Base-by-base conservation (phyloP, 2,888 invertebrate genomes). In the Helleia helle region DNA sequence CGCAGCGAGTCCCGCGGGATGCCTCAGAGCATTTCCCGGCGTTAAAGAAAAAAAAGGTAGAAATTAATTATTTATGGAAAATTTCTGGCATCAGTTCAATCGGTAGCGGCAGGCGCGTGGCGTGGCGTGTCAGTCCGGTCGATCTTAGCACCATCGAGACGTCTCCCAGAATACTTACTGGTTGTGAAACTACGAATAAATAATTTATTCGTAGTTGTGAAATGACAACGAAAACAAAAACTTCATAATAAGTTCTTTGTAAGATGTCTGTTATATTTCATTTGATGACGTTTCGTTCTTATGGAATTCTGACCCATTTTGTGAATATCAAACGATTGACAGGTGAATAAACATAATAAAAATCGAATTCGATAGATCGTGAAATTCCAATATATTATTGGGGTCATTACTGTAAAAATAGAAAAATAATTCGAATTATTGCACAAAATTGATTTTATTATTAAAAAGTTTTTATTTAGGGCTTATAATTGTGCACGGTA, bases 51-150 rank as follows among this genome's bases (percentile, higher is more conserved):
- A n/a, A n/a, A n/a, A n/a, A n/a, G n/a, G n/a, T n/a, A n/a, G n/a
- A n/a, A n/a, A n/a, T n/a, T n/a, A 7, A 17, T 34, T 22, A 34
- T 34, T 34, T 34, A 34, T 34, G 22, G 22, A 18, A 22, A 6
- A 5, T 22, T 22, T 22, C 22, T 22, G 22, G 22, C 22, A 22
- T 22, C 4, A 22, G 22, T 22, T 22, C 34, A 18, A 17, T 4
- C 18, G 34, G 34, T 18, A 18, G 1, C 4, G 17, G 18, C 3
- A 34, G 31, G 17, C 30, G 30, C n/a, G 18, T 18, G 31, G 17
- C 30, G 30, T n/a, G 18, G 18, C 18, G 31, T 17, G 31, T 11
- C 6, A 28, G 7, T 11, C 6, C 28, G 7, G 11, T 18, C 31
- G 15, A 4, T 17, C 18, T 18, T 11, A 17, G 17, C 34, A 34